A percentile compares a stretch with the other conserved stretches of the same genome.
Conservation (phyloP, 2,113 vertebrate species). For the Gopherus flavomarginatus region DNA sequence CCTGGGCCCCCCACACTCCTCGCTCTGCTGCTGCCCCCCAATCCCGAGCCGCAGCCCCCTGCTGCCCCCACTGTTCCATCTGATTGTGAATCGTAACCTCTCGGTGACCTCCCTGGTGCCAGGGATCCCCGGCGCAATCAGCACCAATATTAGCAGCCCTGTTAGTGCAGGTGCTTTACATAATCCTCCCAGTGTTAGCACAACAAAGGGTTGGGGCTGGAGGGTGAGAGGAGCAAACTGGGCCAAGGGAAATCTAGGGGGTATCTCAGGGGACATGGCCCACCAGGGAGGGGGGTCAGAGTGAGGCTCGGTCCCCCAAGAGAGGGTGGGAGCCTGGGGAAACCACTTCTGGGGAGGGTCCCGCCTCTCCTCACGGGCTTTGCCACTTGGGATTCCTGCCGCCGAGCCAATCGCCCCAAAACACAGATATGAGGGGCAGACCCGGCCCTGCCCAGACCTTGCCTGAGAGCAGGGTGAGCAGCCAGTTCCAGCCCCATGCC, state of each 20-base stretch:
- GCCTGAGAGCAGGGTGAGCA: too few species aligned
- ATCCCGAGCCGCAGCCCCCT: too few species aligned
- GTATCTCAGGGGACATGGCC: too few species aligned
- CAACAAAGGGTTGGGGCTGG: neutral
- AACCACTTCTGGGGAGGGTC: too few species aligned
- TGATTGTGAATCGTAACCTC: neutral
- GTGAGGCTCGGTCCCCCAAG: too few species aligned
- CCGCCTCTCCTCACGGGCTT: neutral
- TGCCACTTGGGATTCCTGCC: neutral
- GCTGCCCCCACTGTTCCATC: neutral
- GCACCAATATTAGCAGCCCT: neutral
- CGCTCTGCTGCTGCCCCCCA: too few species aligned
- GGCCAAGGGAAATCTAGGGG: neutral
- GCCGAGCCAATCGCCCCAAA: neutral
- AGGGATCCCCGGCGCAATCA: neutral
- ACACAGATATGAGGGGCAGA: too few species aligned
- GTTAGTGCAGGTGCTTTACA: neutral
- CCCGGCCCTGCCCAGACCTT: too few species aligned
- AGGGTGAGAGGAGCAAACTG: neutral
- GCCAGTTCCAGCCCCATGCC: too few species aligned
- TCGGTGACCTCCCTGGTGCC: neutral
- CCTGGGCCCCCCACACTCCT: too few species aligned
- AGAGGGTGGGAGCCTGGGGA: too few species aligned
- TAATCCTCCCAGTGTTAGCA: neutral
- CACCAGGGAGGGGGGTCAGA: too few species aligned